These are phyloP conservation scores for Antitype chi DNA, from an alignment of 2,888 invertebrate species.

Conservation along the genomic window DNA sequence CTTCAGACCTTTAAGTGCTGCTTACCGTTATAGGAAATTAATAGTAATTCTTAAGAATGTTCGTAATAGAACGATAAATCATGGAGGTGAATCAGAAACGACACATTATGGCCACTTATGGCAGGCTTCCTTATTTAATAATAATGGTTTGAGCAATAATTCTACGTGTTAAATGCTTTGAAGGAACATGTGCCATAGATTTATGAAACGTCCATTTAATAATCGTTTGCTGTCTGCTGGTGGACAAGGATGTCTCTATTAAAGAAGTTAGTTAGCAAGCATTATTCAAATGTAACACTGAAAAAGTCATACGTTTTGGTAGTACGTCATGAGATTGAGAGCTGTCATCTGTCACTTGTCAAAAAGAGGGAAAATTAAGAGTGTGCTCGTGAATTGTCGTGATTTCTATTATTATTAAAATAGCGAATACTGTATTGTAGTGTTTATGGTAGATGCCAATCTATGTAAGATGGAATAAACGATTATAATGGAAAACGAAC, in stretches of 20 bases:
- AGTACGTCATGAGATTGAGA: slow-evolving; percentile 1
- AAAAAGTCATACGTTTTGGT: neutral
- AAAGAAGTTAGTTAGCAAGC: too few species aligned
- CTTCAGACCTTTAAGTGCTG: slow-evolving; percentile 18
- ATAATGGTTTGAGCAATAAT: neutral
- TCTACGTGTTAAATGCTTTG: slow-evolving; percentile 11
- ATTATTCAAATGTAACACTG: neutral
- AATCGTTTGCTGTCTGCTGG: neutral
- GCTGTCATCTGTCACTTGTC: neutral
- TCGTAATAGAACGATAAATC: slow-evolving; percentile 31
- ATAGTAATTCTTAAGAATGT: slow-evolving; percentile 37
- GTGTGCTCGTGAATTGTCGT: neutral
- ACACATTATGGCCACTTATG: slow-evolving; percentile 43
- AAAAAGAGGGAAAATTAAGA: neutral
- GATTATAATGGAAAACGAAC: neutral
- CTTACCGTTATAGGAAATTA: slow-evolving; percentile 52
- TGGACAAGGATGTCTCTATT: neutral
- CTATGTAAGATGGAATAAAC: neutral
- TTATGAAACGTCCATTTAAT: neutral
- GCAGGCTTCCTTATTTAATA: slow-evolving; percentile 21
- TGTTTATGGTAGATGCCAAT: neutral
- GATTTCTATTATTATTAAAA: neutral
- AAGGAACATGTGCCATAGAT: neutral
- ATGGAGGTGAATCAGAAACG: slow-evolving; percentile 16
- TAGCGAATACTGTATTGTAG: neutral